These are phyloP conservation scores for Gandaritis pyraliata DNA, from an alignment of 2,888 invertebrate species.

Conservation along the genomic window DNA sequence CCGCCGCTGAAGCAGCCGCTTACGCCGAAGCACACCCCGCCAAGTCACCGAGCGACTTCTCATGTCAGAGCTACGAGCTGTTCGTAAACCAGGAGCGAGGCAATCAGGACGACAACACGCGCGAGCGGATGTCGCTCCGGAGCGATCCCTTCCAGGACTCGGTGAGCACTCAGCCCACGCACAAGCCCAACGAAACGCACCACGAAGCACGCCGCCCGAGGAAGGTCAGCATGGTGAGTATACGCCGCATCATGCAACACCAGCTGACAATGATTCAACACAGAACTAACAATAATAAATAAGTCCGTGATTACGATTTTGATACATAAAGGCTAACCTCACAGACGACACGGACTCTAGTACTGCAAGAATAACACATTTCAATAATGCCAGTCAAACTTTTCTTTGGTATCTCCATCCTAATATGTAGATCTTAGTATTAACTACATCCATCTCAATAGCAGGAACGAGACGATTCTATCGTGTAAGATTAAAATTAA, in stretches of 20 bases:
- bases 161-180: constrained; percentile 91
- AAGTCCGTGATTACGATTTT: too few species aligned
- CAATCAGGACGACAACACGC: constrained; percentile 94
- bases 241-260: constrained; percentile 52
- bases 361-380: too few species aligned
- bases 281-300: background rate
- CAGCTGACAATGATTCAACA: constrained; percentile 69
- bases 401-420: too few species aligned
- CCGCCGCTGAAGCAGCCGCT: constrained; percentile 86
- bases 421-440: too few species aligned
- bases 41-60: constrained; percentile 96
- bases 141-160: constrained; percentile 94
- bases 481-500: too few species aligned
- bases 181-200: constrained; percentile 83
- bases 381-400: too few species aligned
- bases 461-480: too few species aligned
- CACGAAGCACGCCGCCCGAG: constrained; percentile 85
- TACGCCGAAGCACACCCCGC: constrained; percentile 87
- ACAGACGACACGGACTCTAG: too few species aligned
- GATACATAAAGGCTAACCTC: too few species aligned
- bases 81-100: constrained; percentile 95
- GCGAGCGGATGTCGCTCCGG: constrained; percentile 95
- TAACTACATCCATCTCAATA: too few species aligned
- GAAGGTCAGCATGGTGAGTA: constrained; percentile 97
- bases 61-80: constrained; percentile 96